Percentiles rank a stretch among this genome's conserved stretches.
Evolutionary conservation across 2,888 invertebrate species (phyloP).

Genomic region (Brenthis ino): DNA sequence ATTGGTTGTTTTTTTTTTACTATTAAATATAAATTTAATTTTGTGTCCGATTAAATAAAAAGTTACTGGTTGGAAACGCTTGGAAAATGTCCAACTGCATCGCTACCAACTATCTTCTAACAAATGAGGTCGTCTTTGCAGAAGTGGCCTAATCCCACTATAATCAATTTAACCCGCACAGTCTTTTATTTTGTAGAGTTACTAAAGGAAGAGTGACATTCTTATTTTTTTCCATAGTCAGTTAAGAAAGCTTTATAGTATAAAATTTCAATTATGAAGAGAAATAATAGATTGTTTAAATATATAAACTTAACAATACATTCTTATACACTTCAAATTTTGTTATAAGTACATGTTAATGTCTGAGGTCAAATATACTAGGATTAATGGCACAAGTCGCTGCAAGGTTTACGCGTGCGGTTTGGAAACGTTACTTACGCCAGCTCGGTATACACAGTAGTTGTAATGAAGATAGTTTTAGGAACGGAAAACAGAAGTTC

Average conservation of each 20-base stretch:
- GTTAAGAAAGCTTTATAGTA: neutral
- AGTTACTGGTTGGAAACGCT: constrained; percentile 49
- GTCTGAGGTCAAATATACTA: constrained; percentile 1
- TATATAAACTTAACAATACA: neutral
- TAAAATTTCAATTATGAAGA: no score
- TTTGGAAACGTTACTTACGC: constrained; percentile 44
- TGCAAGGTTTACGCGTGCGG: constrained; percentile 41
- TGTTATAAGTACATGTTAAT: neutral
- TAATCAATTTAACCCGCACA: constrained; percentile 35
- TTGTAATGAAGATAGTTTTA: constrained; percentile 79
- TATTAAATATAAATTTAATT: constrained; percentile 39
- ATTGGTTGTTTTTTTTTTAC: constrained; percentile 45
- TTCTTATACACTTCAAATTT: neutral
- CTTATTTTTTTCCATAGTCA: neutral
- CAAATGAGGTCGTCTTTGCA: constrained; percentile 50
- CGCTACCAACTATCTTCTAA: constrained; percentile 54
- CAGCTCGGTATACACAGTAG: constrained; percentile 57
- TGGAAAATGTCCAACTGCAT: constrained; percentile 68
- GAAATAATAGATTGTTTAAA: neutral
- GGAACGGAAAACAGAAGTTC: constrained; percentile 73
- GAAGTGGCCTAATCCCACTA: constrained; percentile 42
- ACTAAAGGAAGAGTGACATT: constrained; percentile 11
- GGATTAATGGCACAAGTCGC: constrained; percentile 13
- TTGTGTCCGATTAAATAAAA: constrained; percentile 46
- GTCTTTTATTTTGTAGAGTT: constrained; percentile 20